A percentile compares a stretch with the other conserved stretches of the same genome.
Evolutionary conservation across 2,797 vertebrate genomes (phyloP).

Genomic region (Potorous gilbertii): DNA sequence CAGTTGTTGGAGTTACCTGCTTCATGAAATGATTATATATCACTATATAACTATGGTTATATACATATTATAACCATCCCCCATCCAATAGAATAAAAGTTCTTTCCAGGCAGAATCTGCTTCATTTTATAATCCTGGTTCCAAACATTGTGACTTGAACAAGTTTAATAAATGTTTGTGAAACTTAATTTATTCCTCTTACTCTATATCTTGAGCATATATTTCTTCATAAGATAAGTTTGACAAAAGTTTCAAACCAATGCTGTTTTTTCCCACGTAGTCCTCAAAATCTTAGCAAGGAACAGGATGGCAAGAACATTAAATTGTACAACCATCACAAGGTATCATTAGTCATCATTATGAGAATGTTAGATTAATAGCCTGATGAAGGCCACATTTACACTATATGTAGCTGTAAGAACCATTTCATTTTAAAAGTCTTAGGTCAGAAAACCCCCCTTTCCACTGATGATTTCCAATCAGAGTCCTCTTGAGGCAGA

Average conservation of each 20-base stretch:
- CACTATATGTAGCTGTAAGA: background rate
- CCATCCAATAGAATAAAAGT: background rate
- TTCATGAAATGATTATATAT: background rate
- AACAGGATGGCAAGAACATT: constrained; percentile 36
- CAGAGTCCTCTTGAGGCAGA: background rate
- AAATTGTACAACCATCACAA: background rate
- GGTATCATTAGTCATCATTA: constrained; percentile 47
- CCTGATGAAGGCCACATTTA: background rate
- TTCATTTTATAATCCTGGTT: background rate
- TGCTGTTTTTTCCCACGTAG: background rate
- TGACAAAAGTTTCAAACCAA: constrained; percentile 11
- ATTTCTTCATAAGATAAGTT: background rate
- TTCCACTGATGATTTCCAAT: constrained; percentile 63
- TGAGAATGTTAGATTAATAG: constrained; percentile 47
- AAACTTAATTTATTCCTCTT: background rate
- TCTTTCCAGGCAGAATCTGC: background rate
- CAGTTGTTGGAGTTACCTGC: background rate
- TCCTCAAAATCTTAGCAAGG: constrained; percentile 31
- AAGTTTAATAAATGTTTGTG: background rate
- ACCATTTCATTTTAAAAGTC: constrained; percentile 51
- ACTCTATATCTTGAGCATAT: background rate
- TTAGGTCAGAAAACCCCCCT: constrained; percentile 30
- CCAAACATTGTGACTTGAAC: background rate
- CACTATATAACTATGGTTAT: background rate
- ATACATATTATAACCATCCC: background rate